phyloP scores from a whole-genome alignment of 2,888 invertebrate species.

The Vandiemenella viatica region DNA sequence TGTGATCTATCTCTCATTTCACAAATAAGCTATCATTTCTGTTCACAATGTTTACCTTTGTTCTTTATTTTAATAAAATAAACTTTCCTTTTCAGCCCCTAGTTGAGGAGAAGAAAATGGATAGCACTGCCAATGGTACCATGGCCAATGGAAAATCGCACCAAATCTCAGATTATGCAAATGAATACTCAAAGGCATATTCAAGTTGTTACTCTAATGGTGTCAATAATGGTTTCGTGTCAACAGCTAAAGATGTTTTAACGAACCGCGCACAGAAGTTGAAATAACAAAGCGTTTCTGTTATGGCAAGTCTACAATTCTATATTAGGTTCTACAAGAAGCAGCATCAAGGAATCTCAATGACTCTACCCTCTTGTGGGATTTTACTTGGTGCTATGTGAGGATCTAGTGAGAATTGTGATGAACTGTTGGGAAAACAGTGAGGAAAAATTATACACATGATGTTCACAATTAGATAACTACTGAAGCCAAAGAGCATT shows the following conservation, averaged over 20 bases:
- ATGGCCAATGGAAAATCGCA: conserved; percentile 11
- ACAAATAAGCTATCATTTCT: neutral
- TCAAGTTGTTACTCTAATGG: conserved; percentile 47
- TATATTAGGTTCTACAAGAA: too few relatives aligned
- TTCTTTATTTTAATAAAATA: neutral
- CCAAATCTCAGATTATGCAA: conserved; percentile 23
- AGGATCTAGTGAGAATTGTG: too few relatives aligned
- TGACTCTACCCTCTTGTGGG: too few relatives aligned
- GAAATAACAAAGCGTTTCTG: neutral
- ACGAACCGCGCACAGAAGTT: neutral
- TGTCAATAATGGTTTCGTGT: conserved; percentile 44
- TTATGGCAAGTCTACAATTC: too few relatives aligned
- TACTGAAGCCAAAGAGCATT: too few relatives aligned
- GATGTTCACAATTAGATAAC: neutral
- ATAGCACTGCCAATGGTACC: conserved; percentile 12
- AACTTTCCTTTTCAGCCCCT: conserved; percentile 40
- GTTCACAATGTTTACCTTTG: neutral
- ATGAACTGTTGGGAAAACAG: neutral
- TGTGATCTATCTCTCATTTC: neutral
- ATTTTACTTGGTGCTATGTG: too few relatives aligned
- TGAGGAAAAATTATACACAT: neutral
- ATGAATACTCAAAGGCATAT: conserved; percentile 38
- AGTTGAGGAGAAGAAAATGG: conserved; percentile 29
- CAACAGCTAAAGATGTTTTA: conserved; percentile 16
- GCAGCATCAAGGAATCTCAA: too few relatives aligned